phyloP scores from a whole-genome alignment of 2,888 invertebrate species.

The Apomyelois bistriatella region DNA sequence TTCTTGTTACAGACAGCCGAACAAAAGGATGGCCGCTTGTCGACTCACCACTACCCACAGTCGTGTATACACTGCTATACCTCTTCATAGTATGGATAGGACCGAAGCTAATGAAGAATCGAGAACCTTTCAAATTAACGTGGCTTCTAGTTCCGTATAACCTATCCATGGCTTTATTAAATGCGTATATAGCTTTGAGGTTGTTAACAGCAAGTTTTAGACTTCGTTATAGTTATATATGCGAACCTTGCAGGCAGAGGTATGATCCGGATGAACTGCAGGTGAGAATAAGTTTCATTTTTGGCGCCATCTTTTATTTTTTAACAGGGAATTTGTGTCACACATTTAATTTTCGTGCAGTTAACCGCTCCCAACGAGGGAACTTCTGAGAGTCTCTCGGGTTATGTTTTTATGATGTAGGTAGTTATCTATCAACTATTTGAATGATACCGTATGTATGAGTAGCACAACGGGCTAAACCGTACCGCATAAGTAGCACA shows the following conservation, averaged over 20 bases:
- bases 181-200: slow-evolving; percentile 90
- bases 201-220: slow-evolving; percentile 86
- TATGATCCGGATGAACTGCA: slow-evolving; percentile 89
- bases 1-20: slow-evolving; percentile 83
- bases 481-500: too few species aligned
- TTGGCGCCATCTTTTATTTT: background rate
- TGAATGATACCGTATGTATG: too few species aligned
- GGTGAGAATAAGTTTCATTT: slow-evolving; percentile 69
- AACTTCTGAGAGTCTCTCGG: too few species aligned
- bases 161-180: slow-evolving; percentile 89
- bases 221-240: slow-evolving; percentile 90
- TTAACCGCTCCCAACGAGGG: too few species aligned
- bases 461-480: too few species aligned
- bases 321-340: too few species aligned
- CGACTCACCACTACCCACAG: slow-evolving; percentile 88
- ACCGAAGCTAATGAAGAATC: slow-evolving; percentile 89
- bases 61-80: slow-evolving; percentile 85
- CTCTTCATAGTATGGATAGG: slow-evolving; percentile 88
- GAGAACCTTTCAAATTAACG: slow-evolving; percentile 87
- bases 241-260: slow-evolving; percentile 90
- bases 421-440: too few species aligned
- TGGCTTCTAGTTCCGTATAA: slow-evolving; percentile 91
- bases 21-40: slow-evolving; percentile 93
- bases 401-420: too few species aligned
- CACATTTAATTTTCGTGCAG: too few species aligned